phyloP scores from a whole-genome alignment of 2,113 vertebrate species.

The Dipodomys spectabilis region DNA sequence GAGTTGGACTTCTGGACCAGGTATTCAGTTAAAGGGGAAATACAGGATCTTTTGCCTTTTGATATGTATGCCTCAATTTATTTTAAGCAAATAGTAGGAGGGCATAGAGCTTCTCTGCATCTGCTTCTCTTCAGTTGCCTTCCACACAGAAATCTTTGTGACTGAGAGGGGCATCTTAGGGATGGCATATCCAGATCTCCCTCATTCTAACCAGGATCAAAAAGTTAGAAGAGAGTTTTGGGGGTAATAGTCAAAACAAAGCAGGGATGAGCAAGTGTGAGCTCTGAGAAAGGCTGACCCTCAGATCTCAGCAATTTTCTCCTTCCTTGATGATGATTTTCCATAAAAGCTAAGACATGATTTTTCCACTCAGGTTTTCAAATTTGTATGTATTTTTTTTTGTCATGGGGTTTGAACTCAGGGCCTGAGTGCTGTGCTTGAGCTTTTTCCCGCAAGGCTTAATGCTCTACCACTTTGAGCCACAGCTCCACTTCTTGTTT shows the following conservation, averaged over 20 bases:
- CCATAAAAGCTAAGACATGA: neutral
- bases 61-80: neutral
- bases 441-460: too few relatives aligned
- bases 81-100: neutral
- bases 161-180: neutral
- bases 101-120: neutral
- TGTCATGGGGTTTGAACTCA: neutral
- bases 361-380: neutral
- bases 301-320: neutral
- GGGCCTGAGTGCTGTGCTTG: too few relatives aligned
- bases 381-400: neutral
- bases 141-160: neutral
- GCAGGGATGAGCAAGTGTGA: neutral
- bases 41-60: neutral
- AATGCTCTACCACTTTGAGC: too few relatives aligned
- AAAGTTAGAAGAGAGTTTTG: neutral
- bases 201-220: neutral
- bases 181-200: neutral
- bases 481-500: too few relatives aligned
- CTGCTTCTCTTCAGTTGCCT: neutral
- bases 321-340: conserved; percentile 18
- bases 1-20: neutral
- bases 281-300: neutral
- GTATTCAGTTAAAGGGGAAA: neutral
- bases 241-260: neutral